phyloP scores from a whole-genome alignment of 2,113 vertebrate genomes.

The Holacanthus passer region DNA sequence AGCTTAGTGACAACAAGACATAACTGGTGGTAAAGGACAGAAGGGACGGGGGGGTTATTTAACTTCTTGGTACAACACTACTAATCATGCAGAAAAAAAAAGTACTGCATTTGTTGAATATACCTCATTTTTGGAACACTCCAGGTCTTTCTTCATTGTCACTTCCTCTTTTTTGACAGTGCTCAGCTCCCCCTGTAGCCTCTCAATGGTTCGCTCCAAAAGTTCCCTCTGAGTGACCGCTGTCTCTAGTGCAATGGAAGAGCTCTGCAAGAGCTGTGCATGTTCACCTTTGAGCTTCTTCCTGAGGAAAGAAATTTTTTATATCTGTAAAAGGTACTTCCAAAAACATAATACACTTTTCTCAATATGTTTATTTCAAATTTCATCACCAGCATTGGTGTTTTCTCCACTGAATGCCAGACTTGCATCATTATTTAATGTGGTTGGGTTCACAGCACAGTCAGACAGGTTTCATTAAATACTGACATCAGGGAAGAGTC shows the following conservation, averaged over 20 bases:
- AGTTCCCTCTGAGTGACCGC: slow-evolving; percentile 71
- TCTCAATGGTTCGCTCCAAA: slow-evolving; percentile 73
- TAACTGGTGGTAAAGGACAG: slow-evolving; percentile 66
- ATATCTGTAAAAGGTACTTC: not conserved
- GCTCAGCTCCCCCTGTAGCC: slow-evolving; percentile 75
- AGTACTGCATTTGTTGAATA: not conserved
- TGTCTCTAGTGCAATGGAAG: slow-evolving; percentile 60
- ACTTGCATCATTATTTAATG: not conserved
- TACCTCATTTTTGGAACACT: slow-evolving; percentile 67
- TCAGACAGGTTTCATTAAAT: slow-evolving; percentile 19
- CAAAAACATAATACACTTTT: not conserved
- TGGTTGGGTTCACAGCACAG: not conserved
- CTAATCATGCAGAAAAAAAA: not conserved
- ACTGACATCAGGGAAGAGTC: not conserved
- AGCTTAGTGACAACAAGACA: slow-evolving; percentile 63
- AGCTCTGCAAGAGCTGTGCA: slow-evolving; percentile 74
- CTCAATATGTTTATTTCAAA: not conserved
- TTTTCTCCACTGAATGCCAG: not conserved
- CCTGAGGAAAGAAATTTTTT: slow-evolving; percentile 56
- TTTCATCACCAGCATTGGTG: not conserved
- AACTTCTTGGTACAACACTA: not conserved
- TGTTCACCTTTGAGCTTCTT: slow-evolving; percentile 74
- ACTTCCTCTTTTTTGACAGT: slow-evolving; percentile 63
- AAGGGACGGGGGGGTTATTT: not conserved
- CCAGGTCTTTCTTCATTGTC: slow-evolving; percentile 64